These are phyloP conservation scores for Psittacula derbiana DNA, from an alignment of 2,797 vertebrate genomes.

Conservation along the genomic window DNA sequence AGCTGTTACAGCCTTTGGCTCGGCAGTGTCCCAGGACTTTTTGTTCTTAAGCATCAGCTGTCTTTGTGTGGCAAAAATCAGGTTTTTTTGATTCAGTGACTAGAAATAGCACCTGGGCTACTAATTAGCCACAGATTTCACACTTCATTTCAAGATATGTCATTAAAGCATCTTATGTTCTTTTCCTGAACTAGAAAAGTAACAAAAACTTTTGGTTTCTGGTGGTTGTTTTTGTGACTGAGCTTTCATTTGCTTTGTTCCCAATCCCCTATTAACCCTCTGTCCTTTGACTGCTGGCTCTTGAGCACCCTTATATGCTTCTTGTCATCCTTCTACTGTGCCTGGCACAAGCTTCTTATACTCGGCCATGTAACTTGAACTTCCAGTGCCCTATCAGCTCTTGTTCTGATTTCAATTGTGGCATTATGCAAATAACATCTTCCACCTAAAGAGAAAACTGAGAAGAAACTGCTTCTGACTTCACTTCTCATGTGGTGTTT, in stretches of 20 bases:
- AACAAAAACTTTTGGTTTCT: rapidly evolving
- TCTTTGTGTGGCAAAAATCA: not conserved
- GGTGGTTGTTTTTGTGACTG: rapidly evolving
- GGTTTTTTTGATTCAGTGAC: not conserved
- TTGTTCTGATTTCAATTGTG: too few species aligned
- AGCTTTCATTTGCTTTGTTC: rapidly evolving
- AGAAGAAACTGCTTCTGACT: not conserved
- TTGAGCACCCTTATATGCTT: rapidly evolving
- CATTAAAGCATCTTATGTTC: not conserved
- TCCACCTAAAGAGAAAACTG: not conserved
- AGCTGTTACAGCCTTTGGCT: not conserved
- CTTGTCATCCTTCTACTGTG: not conserved
- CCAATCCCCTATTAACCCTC: rapidly evolving
- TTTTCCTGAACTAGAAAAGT: not conserved
- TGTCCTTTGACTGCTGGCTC: not conserved
- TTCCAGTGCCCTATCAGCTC: not conserved
- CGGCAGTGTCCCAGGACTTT: not conserved
- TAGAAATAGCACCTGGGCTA: not conserved
- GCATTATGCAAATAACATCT: not conserved
- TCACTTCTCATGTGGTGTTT: conserved; percentile 9
- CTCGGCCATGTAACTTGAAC: too few species aligned
- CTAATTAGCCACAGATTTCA: rapidly evolving
- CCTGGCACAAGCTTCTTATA: not conserved
- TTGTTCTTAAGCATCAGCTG: rapidly evolving
- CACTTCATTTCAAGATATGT: rapidly evolving